Evolutionary conservation across 2,888 invertebrate genomes (phyloP).

Genomic region (Drosophila histrio): DNA sequence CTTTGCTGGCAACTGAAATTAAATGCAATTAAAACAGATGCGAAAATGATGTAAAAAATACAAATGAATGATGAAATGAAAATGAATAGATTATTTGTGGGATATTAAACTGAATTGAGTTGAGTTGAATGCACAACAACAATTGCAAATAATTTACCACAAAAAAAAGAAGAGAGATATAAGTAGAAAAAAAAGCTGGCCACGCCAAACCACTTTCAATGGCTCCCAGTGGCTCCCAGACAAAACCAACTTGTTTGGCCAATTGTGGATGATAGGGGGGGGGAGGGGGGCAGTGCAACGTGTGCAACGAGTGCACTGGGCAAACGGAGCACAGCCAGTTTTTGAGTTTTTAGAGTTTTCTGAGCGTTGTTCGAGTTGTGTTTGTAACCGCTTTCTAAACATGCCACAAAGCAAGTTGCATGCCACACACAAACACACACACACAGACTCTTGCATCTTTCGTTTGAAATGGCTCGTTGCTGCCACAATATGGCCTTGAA

Average conservation of each 20-base stretch:
- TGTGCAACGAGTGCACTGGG: slow-evolving; percentile 72
- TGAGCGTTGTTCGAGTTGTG: slow-evolving; percentile 1
- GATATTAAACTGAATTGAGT: slow-evolving; percentile 18
- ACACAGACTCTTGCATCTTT: slow-evolving; percentile 38
- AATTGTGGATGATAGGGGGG: slow-evolving; percentile 27
- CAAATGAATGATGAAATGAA: neutral
- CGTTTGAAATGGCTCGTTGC: slow-evolving; percentile 58
- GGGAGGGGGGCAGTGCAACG: no score
- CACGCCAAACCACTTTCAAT: slow-evolving; percentile 58
- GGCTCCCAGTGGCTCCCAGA: no score
- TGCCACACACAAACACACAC: slow-evolving; percentile 18
- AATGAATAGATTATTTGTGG: slow-evolving; percentile 21
- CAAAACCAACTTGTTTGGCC: slow-evolving; percentile 53
- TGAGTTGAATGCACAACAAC: slow-evolving; percentile 40
- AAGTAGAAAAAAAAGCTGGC: neutral
- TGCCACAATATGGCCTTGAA: slow-evolving; percentile 79
- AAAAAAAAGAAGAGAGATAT: slow-evolving; percentile 19
- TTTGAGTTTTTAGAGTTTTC: neutral
- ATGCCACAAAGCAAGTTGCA: slow-evolving; percentile 49
- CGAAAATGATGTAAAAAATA: slow-evolving; percentile 27
- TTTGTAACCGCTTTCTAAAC: slow-evolving; percentile 72
- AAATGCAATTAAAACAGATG: slow-evolving; percentile 55
- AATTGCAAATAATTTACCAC: slow-evolving; percentile 50
- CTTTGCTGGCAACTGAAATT: slow-evolving; percentile 29
- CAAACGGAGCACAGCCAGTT: slow-evolving; percentile 57